Conservation (phyloP, 37 sponge, comb jelly and placozoan species). For the Corticium candelabrum region DNA sequence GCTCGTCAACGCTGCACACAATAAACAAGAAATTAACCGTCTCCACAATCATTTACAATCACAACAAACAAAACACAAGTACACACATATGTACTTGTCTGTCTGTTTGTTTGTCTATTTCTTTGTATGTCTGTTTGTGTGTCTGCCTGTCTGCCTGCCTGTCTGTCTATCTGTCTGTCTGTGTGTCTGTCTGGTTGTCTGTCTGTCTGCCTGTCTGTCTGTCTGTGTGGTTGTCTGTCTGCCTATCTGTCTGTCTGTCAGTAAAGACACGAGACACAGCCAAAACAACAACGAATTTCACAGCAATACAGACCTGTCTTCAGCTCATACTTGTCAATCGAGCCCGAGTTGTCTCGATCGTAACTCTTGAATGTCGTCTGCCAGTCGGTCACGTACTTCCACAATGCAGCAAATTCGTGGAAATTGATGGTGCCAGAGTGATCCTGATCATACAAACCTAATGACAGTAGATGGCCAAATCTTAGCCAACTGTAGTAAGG, state of each 20-base stretch:
- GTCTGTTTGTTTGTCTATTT: slow-evolving; percentile 1
- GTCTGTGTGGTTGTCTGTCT: no score
- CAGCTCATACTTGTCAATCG: slow-evolving; percentile 89
- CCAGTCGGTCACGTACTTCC: slow-evolving; percentile 99
- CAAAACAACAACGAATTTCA: no score
- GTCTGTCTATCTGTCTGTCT: no score
- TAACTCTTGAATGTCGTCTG: slow-evolving; percentile 90
- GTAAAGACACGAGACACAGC: no score
- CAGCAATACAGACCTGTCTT: slow-evolving; percentile 70
- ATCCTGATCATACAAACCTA: slow-evolving; percentile 93
- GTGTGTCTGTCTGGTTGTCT: no score
- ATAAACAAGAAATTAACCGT: no score
- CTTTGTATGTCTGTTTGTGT: neutral
- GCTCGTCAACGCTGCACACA: neutral
- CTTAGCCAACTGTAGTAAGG: neutral
- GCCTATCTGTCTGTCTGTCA: no score
- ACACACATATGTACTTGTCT: neutral
- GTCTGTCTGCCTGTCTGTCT: no score
- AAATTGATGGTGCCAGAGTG: slow-evolving; percentile 84
- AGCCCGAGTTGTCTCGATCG: slow-evolving; percentile 87
- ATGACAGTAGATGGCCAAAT: no score
- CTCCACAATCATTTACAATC: no score
- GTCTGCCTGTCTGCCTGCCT: no score
- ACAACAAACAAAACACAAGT: neutral
- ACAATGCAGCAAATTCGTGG: slow-evolving; percentile 93